Base-by-base conservation (phyloP, 2,888 invertebrate genomes). In the Abscondita cerata region DNA sequence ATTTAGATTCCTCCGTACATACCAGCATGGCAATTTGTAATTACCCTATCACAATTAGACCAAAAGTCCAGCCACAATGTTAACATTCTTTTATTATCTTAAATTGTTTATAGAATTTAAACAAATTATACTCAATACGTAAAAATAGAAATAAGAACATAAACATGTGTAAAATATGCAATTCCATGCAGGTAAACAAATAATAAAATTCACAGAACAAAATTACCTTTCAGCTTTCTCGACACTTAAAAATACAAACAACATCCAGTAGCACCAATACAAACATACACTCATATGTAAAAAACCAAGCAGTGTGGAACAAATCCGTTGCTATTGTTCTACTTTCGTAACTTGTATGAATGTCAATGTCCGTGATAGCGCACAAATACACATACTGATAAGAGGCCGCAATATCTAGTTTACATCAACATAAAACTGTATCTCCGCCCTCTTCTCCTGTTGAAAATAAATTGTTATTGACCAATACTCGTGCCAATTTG, bases 351-450 rank as follows among this genome's bases (percentile, higher is more conserved):
- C 52, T 13, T 47, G 53, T 47, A 33, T 36, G 33, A 54, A 54
- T 54, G 60, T 60, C 60, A 60, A 55, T 55, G 60, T 51, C 51
- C 60, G 50, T 50, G 52, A 47, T 46, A 58, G 52, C 48, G 25
- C 18, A 31, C 25, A 51, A 34, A 51, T 25, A 50, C 55, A n/a
- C 33, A 36, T 38, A 55, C 55, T 47, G 55, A 54, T 54, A 54
- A 54, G 41, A 33, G 25, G 6, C 25, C 25, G 25, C 25, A 25
- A 25, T 25, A 25, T 25, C 25, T 25, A 40, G 3, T n/a, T 38
- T 8, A n/a, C 36, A 18, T 18, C 9, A 18, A 33, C 25, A 25
- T 31, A 50, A 34, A 52, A 25, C 2, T 25, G 25, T 25, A 25
- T 4, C 25, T 25, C 4, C 25, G 6, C 25, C 25, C 25, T 25